Percentiles rank a stretch among this genome's conserved stretches.
phyloP scores from a whole-genome alignment of 2,113 vertebrate genomes.

The Xenopus borealis region DNA sequence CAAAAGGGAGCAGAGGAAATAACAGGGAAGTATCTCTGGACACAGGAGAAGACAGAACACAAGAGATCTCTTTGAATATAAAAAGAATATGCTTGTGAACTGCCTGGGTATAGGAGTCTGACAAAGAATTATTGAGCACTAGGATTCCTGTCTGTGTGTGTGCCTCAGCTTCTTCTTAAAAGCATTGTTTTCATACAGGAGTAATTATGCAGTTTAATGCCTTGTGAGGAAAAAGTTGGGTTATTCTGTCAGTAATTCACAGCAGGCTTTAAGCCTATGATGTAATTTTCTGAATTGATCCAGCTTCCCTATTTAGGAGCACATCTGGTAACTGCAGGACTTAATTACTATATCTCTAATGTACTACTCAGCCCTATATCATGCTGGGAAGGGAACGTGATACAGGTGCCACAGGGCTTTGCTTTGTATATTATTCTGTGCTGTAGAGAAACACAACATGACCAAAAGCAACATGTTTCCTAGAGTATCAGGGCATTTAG shows the following conservation, averaged over 20 bases:
- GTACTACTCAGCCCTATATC: constrained; percentile 31
- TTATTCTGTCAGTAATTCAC: constrained; percentile 35
- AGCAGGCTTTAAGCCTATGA: constrained; percentile 33
- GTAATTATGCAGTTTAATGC: constrained; percentile 22
- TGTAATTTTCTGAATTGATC: constrained; percentile 41
- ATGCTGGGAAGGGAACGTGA: constrained; percentile 34
- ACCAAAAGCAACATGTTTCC: too few relatives aligned
- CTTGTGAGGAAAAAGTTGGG: constrained; percentile 20
- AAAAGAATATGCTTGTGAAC: too few relatives aligned
- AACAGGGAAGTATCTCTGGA: too few relatives aligned
- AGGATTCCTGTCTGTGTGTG: not conserved
- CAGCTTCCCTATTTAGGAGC: constrained; percentile 32
- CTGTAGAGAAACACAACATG: too few relatives aligned
- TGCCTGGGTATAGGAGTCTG: too few relatives aligned
- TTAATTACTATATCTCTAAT: constrained; percentile 43
- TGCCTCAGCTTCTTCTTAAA: constrained; percentile 1
- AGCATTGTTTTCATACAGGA: constrained; percentile 24
- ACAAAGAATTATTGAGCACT: not conserved
- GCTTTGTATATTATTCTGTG: not conserved
- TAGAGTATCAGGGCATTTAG: too few relatives aligned
- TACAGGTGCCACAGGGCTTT: constrained; percentile 32
- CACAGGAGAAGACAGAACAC: too few relatives aligned
- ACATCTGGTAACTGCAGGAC: constrained; percentile 39
- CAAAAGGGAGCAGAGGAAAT: too few relatives aligned
- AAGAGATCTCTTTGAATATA: too few relatives aligned